These are phyloP conservation scores for Adelphocoris suturalis DNA, from an alignment of 2,888 invertebrate species.

Conservation along the genomic window DNA sequence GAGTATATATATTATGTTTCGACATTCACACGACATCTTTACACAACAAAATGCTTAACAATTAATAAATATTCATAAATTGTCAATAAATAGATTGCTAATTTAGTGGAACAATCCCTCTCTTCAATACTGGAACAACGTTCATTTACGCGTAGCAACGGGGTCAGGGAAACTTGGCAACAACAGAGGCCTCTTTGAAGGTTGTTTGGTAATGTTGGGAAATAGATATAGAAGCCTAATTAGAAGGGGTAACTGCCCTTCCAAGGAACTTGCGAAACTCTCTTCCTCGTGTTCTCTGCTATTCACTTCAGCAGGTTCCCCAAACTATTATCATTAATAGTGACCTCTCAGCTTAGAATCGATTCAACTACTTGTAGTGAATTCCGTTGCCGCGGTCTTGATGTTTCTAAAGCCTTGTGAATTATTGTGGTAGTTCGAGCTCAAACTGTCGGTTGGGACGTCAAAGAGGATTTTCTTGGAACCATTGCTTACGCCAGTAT, in stretches of 20 bases:
- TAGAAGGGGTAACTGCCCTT: constrained; percentile 61
- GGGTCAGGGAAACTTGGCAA: constrained; percentile 1
- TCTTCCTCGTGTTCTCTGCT: constrained; percentile 33
- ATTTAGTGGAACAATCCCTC: not conserved
- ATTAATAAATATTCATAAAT: too few species aligned
- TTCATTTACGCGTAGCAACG: constrained; percentile 13
- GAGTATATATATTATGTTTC: too few species aligned
- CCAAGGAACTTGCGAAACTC: constrained; percentile 39
- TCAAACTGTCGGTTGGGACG: not conserved
- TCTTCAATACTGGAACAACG: constrained; percentile 1
- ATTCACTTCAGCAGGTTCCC: constrained; percentile 39
- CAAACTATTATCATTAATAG: constrained; percentile 64
- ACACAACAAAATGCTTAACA: too few species aligned
- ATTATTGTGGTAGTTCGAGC: constrained; percentile 44
- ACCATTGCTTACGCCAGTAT: not conserved
- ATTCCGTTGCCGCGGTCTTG: constrained; percentile 35
- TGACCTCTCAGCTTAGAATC: constrained; percentile 47
- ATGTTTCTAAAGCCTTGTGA: constrained; percentile 22
- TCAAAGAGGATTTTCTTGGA: not conserved
- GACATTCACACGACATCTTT: too few species aligned
- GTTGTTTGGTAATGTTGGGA: constrained; percentile 50
- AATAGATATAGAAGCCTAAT: constrained; percentile 65
- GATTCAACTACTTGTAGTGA: constrained; percentile 59
- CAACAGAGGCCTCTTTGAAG: constrained; percentile 55
- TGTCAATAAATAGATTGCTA: too few species aligned